Percentiles rank a stretch among this genome's conserved stretches.
Evolutionary conservation across 1,140 invertebrate genomes (phyloP).

Genomic region (Drosophila arawakana): DNA sequence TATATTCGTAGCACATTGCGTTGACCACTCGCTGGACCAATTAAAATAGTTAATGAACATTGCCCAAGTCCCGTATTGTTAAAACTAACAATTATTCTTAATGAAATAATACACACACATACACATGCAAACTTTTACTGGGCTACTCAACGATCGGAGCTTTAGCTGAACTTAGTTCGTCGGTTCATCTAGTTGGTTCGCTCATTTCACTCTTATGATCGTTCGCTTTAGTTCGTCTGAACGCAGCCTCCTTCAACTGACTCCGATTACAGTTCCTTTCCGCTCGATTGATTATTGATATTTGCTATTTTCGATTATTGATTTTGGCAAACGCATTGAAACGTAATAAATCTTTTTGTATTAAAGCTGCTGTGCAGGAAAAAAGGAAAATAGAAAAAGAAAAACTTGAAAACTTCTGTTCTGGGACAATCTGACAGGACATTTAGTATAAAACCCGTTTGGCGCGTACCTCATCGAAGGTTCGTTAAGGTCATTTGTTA

Average conservation of each 20-base stretch:
- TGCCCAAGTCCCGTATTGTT: constrained; percentile 34
- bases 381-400: background rate
- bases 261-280: background rate
- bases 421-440: background rate
- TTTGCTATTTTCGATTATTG: background rate
- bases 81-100: constrained; percentile 22
- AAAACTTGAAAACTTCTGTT: background rate
- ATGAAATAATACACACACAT: background rate
- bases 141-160: background rate
- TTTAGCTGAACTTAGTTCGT: background rate
- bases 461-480: constrained; percentile 25
- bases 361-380: background rate
- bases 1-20: constrained; percentile 16
- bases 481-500: constrained; percentile 64
- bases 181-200: too few species aligned
- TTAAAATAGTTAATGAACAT: constrained; percentile 21
- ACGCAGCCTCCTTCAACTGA: background rate
- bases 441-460: constrained; percentile 1
- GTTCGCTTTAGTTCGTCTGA: too few species aligned
- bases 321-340: too few species aligned
- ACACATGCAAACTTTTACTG: background rate
- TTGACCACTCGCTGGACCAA: constrained; percentile 20
- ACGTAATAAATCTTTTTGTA: background rate
- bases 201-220: too few species aligned
- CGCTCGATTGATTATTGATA: background rate